Percentiles rank a stretch among this genome's conserved stretches.
phyloP scores from a whole-genome alignment of 2,113 vertebrate genomes.

The Campylomormyrus numenius region DNA sequence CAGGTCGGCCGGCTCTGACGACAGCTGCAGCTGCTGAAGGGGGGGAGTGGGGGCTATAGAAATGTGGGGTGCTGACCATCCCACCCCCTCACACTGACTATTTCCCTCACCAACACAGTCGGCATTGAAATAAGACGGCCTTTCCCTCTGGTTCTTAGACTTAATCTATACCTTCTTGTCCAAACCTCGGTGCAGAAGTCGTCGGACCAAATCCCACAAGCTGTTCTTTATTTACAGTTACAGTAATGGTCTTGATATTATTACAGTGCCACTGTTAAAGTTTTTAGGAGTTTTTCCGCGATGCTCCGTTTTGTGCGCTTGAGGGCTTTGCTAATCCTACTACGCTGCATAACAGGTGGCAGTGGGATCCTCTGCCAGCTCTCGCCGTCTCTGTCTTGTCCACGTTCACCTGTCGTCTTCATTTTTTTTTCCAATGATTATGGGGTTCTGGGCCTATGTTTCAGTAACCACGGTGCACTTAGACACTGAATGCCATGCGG shows the following conservation, averaged over 20 bases:
- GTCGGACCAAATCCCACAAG: not conserved
- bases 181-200: not conserved
- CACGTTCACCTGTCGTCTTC: not conserved
- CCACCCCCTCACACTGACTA: not conserved
- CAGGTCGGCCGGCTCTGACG: constrained; percentile 17
- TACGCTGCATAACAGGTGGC: not conserved
- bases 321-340: not conserved
- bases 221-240: not conserved
- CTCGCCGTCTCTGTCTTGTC: not conserved
- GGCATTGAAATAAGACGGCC: not conserved
- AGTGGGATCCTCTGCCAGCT: not conserved
- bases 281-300: not conserved
- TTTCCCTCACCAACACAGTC: not conserved
- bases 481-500: not conserved
- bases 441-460: not conserved
- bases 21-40: constrained; percentile 37
- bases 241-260: not conserved
- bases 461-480: not conserved
- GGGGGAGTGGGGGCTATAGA: not conserved
- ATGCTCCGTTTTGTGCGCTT: not conserved
- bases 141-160: constrained; percentile 5
- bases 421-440: not conserved
- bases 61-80: not conserved
- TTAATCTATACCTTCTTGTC: not conserved
- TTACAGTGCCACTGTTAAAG: not conserved